Percentiles rank a stretch among this genome's conserved stretches.
Conservation (phyloP, 2,797 vertebrate genomes). For the Peromyscus melanophrys region DNA sequence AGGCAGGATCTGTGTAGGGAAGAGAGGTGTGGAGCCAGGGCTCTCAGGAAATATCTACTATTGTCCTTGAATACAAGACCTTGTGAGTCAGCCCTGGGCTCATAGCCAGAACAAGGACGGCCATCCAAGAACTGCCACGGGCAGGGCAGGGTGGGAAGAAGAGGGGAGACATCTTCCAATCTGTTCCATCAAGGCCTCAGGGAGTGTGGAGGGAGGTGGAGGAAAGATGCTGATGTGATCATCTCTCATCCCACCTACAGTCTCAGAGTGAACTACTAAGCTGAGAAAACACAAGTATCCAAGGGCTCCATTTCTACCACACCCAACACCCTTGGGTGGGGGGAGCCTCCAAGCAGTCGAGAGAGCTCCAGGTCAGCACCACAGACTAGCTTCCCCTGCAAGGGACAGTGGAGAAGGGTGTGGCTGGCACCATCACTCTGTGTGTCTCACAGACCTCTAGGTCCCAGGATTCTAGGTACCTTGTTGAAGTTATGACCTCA, state of each 20-base stretch:
- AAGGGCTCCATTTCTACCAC: not conserved
- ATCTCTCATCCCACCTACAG: not conserved
- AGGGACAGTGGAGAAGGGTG: rapidly evolving
- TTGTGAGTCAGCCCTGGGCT: constrained; percentile 50
- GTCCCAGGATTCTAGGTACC: not conserved
- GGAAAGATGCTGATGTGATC: not conserved
- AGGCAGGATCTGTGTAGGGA: not conserved
- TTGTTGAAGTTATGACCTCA: not conserved
- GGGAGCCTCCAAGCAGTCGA: not conserved
- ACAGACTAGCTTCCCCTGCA: not conserved
- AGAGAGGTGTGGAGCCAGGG: not conserved
- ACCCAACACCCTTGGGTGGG: not conserved
- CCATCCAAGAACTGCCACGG: not conserved
- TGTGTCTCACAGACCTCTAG: not conserved
- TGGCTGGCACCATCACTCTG: too few species aligned
- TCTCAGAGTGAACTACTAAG: constrained; percentile 50
- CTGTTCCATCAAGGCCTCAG: not conserved
- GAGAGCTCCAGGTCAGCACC: not conserved
- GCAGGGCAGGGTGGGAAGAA: not conserved
- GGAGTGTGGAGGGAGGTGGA: not conserved
- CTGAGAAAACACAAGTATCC: constrained; percentile 7
- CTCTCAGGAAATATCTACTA: not conserved
- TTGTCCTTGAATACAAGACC: not conserved
- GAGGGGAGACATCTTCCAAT: not conserved
- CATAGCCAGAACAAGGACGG: constrained; percentile 2